Evolutionary conservation across 2,797 vertebrate species (phyloP).

Genomic region (Sebastes taczanowskii): DNA sequence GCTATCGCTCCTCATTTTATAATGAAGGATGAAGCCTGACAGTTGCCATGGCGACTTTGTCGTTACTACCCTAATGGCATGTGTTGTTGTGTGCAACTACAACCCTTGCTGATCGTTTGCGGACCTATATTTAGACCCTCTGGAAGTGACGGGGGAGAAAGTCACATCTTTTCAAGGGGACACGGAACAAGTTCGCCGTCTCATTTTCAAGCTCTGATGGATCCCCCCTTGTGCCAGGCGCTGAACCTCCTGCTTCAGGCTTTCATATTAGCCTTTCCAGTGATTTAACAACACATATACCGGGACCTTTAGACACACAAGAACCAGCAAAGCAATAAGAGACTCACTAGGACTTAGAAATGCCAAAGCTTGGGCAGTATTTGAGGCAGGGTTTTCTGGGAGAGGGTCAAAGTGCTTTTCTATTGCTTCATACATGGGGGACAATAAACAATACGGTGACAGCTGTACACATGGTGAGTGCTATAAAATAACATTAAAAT

Average conservation of each 20-base stretch:
- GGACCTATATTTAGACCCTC: constrained; percentile 72
- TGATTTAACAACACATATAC: constrained; percentile 18
- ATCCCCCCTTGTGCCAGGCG: constrained; percentile 3
- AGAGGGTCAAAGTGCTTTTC: not conserved
- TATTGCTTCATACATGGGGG: not conserved
- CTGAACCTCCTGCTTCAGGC: constrained; percentile 13
- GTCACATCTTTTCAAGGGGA: constrained; percentile 47
- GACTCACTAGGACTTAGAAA: not conserved
- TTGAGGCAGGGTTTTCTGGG: not conserved
- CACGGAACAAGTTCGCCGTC: constrained; percentile 5
- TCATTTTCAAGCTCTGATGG: constrained; percentile 23
- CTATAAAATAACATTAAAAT: not conserved
- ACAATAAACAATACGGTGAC: too few species aligned
- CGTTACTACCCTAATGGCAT: constrained; percentile 71
- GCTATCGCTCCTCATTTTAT: constrained; percentile 45
- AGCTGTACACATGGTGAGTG: not conserved
- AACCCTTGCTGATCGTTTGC: constrained; percentile 62
- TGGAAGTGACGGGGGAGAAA: constrained; percentile 40
- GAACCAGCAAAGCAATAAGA: not conserved
- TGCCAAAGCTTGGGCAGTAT: not conserved
- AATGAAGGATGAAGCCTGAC: constrained; percentile 68
- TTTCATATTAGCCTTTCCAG: not conserved
- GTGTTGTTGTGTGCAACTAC: constrained; percentile 56
- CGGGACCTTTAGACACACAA: not conserved
- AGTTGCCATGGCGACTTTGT: constrained; percentile 81